phyloP scores from a whole-genome alignment of 2,113 vertebrate genomes.

The Butorides virescens region DNA sequence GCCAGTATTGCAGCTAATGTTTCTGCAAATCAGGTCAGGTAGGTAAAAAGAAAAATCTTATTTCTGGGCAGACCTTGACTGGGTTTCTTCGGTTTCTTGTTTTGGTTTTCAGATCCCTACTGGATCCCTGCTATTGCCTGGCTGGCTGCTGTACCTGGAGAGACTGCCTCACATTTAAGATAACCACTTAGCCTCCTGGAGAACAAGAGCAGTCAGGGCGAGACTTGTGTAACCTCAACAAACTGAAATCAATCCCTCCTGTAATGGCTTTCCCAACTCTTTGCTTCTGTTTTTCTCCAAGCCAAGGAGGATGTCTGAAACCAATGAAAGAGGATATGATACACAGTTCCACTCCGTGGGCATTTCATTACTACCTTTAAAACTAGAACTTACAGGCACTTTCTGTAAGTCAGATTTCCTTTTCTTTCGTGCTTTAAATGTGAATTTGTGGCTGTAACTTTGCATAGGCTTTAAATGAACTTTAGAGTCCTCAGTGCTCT shows the following conservation, averaged over 20 bases:
- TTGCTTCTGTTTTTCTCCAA: not conserved
- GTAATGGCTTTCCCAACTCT: not conserved
- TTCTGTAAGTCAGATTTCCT: not conserved
- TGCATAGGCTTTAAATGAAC: not conserved
- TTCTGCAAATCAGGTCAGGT: not conserved
- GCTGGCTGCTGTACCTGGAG: not conserved
- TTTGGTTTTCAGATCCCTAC: not conserved
- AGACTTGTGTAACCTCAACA: slow-evolving; percentile 1
- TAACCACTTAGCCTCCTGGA: slow-evolving; percentile 14
- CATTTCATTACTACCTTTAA: not conserved
- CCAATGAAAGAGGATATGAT: not conserved
- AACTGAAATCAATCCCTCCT: slow-evolving; percentile 23
- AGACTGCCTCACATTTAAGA: not conserved
- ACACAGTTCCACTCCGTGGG: not conserved
- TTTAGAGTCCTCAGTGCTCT: not conserved
- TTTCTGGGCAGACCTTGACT: not conserved
- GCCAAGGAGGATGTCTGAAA: not conserved
- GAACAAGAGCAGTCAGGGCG: not conserved
- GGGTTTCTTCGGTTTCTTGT: not conserved
- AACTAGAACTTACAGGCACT: not conserved
- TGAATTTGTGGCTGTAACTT: not conserved
- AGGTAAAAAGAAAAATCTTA: not conserved
- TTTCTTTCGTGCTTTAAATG: not conserved
- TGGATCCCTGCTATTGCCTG: not conserved
- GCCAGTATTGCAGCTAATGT: not conserved